Conservation (phyloP, 2,888 invertebrate genomes). For the Drosophila fungiperda region DNA sequence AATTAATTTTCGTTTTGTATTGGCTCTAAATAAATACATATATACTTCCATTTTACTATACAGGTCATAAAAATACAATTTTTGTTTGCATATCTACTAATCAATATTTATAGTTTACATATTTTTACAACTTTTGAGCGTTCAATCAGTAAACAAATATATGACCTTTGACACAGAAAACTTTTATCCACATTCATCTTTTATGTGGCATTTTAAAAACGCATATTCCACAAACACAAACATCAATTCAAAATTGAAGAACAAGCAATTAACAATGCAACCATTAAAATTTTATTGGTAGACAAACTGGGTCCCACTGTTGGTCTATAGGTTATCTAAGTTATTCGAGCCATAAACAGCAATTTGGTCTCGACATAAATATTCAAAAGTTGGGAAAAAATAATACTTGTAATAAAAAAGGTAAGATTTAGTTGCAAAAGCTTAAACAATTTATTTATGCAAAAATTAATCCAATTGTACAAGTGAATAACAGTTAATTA, state of each 20-base stretch:
- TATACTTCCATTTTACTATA: background rate
- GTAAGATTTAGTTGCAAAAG: background rate
- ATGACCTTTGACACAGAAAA: background rate
- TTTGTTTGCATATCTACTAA: background rate
- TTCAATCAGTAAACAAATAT: background rate
- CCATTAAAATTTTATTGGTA: background rate
- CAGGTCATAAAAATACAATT: background rate
- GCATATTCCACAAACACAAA: background rate
- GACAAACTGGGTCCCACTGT: background rate
- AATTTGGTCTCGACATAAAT: background rate
- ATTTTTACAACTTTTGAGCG: background rate
- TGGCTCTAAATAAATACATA: background rate
- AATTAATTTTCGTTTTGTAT: background rate
- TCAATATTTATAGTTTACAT: background rate
- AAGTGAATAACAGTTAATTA: background rate
- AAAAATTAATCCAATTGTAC: background rate
- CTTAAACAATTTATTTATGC: background rate
- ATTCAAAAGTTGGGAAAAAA: background rate
- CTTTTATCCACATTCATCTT: background rate
- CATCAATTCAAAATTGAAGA: background rate
- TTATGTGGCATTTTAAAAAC: background rate
- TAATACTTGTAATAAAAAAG: background rate
- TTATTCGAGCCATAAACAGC: background rate
- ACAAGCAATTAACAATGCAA: background rate
- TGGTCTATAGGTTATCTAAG: background rate